Percentiles rank a stretch among this genome's conserved stretches.
phyloP scores from a whole-genome alignment of 2,113 vertebrate species.

The Anarrhichthys ocellatus region DNA sequence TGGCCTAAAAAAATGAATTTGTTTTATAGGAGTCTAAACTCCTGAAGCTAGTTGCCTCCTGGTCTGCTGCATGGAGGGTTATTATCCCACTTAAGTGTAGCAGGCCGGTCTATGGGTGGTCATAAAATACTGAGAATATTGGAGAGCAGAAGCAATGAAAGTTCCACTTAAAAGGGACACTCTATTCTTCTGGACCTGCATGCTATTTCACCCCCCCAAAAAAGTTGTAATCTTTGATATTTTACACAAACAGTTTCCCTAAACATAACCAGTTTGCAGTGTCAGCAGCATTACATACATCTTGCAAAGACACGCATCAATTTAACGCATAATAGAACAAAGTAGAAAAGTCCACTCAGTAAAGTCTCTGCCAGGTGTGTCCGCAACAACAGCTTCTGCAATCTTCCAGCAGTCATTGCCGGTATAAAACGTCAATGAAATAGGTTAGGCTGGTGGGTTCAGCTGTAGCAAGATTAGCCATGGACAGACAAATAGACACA shows the following conservation, averaged over 20 bases:
- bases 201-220: neutral
- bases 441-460: too few relatives aligned
- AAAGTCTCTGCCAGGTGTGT: too few relatives aligned
- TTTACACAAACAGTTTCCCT: neutral
- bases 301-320: neutral
- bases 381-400: too few relatives aligned
- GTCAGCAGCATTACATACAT: neutral
- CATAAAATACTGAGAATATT: slow-evolving; percentile 1
- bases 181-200: neutral
- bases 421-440: too few relatives aligned
- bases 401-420: too few relatives aligned
- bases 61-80: neutral
- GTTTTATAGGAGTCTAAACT: neutral
- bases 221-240: neutral
- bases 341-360: too few relatives aligned
- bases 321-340: neutral
- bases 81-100: slow-evolving; percentile 21
- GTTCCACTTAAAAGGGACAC: neutral
- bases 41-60: neutral
- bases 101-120: neutral
- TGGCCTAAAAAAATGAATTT: neutral
- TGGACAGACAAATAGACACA: too few relatives aligned
- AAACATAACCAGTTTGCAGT: too few relatives aligned
- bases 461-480: too few relatives aligned
- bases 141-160: neutral